phyloP scores from a whole-genome alignment of 2,888 invertebrate genomes.

The Netelia virgata region DNA sequence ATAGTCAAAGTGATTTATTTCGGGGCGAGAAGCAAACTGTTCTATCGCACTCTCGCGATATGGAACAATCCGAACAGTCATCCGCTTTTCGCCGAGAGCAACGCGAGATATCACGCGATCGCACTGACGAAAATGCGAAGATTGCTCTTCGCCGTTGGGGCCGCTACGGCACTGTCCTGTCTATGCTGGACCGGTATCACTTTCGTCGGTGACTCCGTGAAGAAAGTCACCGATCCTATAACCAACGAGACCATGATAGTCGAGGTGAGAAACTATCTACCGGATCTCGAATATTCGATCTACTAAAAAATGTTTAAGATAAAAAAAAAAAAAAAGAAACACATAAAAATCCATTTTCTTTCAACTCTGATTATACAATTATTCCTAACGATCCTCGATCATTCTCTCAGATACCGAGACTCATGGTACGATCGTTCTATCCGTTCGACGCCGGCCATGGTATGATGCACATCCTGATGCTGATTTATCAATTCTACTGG shows the following conservation, averaged over 20 bases:
- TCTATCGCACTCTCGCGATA: constrained; percentile 92
- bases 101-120: constrained; percentile 91
- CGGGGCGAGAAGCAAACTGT: constrained; percentile 90
- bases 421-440: constrained; percentile 92
- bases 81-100: constrained; percentile 93
- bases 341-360: constrained; percentile 10
- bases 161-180: constrained; percentile 88
- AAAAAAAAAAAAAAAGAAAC: constrained; percentile 5
- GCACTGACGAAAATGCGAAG: constrained; percentile 91
- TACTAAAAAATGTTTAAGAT: background rate
- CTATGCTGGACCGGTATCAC: constrained; percentile 92
- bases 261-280: constrained; percentile 83
- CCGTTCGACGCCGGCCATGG: constrained; percentile 92
- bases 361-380: constrained; percentile 1
- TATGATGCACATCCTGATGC: constrained; percentile 88
- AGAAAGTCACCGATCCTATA: constrained; percentile 88
- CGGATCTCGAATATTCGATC: background rate
- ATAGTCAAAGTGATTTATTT: constrained; percentile 91
- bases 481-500: constrained; percentile 90
- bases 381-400: background rate
- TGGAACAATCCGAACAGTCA: constrained; percentile 95
- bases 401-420: constrained; percentile 86
- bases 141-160: constrained; percentile 89
- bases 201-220: constrained; percentile 92
- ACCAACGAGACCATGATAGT: constrained; percentile 90